Evolutionary conservation across 2,113 vertebrate species (phyloP).

Genomic region (Lasiurus borealis): DNA sequence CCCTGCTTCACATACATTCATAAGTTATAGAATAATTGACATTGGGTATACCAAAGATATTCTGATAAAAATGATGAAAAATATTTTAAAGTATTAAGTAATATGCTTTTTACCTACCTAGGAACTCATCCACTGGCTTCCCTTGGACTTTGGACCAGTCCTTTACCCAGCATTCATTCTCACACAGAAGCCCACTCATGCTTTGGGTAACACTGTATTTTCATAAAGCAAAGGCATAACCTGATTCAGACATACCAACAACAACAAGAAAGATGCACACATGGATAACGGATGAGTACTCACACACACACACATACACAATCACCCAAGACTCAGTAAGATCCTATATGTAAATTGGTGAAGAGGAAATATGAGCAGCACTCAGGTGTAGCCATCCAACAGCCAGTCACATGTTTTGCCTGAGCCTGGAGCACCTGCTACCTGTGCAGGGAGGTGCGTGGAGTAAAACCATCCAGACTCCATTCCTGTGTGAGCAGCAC

Average conservation of each 20-base stretch:
- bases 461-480: not conserved
- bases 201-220: not conserved
- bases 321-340: not conserved
- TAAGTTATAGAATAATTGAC: slow-evolving; percentile 10
- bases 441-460: accelerated
- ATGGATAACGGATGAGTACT: not conserved
- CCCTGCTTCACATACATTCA: not conserved
- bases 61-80: not conserved
- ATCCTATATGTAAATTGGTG: not conserved
- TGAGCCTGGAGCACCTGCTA: not conserved
- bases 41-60: not conserved
- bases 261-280: not conserved
- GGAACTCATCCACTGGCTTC: not conserved
- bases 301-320: accelerated
- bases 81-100: not conserved
- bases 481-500: not conserved
- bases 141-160: not conserved
- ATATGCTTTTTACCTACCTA: not conserved
- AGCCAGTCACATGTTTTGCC: not conserved
- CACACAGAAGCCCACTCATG: not conserved
- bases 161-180: not conserved
- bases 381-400: not conserved
- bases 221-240: not conserved
- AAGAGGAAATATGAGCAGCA: not conserved
- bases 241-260: not conserved